Conservation (phyloP, 2,113 vertebrate genomes). For the Galbula dea region DNA sequence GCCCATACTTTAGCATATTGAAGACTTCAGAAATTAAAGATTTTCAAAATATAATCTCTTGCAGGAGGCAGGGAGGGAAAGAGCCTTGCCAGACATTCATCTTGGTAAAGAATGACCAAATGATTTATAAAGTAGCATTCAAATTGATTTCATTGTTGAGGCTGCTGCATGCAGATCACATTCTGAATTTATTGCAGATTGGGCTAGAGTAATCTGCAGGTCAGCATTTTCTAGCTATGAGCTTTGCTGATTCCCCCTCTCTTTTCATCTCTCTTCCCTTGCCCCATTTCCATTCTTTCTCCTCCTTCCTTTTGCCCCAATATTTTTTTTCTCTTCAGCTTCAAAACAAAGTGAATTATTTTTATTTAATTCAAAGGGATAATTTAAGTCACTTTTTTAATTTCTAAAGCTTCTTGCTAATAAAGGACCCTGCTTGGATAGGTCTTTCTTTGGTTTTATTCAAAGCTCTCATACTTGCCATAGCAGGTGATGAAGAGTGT, state of each 20-base stretch:
- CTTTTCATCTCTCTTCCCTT: neutral
- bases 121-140: constrained; percentile 65
- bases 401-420: constrained; percentile 39
- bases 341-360: constrained; percentile 27
- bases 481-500: constrained; percentile 39
- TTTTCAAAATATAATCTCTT: constrained; percentile 55
- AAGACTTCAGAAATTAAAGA: constrained; percentile 61
- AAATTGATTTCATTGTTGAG: constrained; percentile 53
- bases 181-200: constrained; percentile 58
- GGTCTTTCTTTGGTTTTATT: constrained; percentile 10
- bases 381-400: constrained; percentile 50
- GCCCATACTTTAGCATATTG: constrained; percentile 16
- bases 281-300: neutral
- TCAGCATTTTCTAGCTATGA: constrained; percentile 23
- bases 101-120: constrained; percentile 60
- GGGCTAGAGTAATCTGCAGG: constrained; percentile 33
- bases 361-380: constrained; percentile 16
- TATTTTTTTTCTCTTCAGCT: neutral
- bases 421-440: constrained; percentile 26
- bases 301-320: neutral
- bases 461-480: neutral
- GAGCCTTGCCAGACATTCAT: constrained; percentile 40
- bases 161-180: constrained; percentile 57
- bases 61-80: constrained; percentile 12
- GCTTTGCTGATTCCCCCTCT: constrained; percentile 17